Percentiles rank a stretch among this genome's conserved stretches.
Evolutionary conservation across 2,797 vertebrate species (phyloP).

Genomic region (Poecilia picta): DNA sequence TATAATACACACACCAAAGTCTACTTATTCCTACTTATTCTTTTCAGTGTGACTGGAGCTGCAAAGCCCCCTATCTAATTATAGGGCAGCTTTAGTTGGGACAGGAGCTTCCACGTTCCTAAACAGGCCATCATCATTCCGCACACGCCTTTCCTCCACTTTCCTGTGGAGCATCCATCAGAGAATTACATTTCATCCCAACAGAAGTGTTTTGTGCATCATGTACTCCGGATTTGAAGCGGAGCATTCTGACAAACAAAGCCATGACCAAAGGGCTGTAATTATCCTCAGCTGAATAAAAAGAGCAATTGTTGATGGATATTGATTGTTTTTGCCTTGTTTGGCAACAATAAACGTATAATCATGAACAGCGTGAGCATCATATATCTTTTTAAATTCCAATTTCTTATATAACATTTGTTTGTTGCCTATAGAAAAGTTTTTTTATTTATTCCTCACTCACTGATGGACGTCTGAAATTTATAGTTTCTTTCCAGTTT

Average conservation of each 20-base stretch:
- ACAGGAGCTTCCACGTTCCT: constrained; percentile 40
- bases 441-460: neutral
- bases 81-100: constrained; percentile 43
- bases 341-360: neutral
- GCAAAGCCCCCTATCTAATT: constrained; percentile 42
- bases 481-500: neutral
- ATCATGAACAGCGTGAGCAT: neutral
- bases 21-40: constrained; percentile 8
- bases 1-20: constrained; percentile 1
- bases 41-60: constrained; percentile 23
- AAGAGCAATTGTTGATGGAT: neutral
- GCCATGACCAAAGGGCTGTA: constrained; percentile 13
- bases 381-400: neutral
- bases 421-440: neutral
- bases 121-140: constrained; percentile 71
- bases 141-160: constrained; percentile 43
- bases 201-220: constrained; percentile 46
- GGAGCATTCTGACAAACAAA: constrained; percentile 43
- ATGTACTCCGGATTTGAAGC: constrained; percentile 44
- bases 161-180: constrained; percentile 51
- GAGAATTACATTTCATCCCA: constrained; percentile 58
- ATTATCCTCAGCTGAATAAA: constrained; percentile 2
- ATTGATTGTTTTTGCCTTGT: neutral
- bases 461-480: neutral
- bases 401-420: neutral